These are phyloP conservation scores for Drosophila niveifrons DNA, from an alignment of 2,888 invertebrate species.

Conservation along the genomic window DNA sequence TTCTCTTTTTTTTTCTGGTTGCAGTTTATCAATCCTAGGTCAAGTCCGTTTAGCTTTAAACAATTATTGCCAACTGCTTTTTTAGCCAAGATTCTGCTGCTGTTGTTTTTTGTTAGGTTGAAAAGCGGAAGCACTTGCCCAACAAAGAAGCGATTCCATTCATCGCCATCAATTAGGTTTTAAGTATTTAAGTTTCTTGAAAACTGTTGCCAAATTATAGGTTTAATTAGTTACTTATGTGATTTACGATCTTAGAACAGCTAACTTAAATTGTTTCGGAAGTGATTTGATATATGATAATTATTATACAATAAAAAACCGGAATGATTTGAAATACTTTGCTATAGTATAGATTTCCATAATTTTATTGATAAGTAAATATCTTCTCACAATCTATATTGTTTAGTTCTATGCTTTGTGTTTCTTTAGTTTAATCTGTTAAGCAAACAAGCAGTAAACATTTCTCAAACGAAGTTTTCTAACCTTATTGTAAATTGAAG, in stretches of 20 bases:
- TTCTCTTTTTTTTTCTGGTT: constrained; percentile 20
- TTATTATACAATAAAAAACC: too few species aligned
- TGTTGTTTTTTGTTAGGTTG: background rate
- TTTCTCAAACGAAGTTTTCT: too few species aligned
- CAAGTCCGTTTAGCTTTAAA: constrained; percentile 40
- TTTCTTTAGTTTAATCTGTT: too few species aligned
- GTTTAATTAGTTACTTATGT: background rate
- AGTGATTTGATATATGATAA: background rate
- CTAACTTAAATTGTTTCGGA: too few species aligned
- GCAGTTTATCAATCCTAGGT: constrained; percentile 56
- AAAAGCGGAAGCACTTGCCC: constrained; percentile 24
- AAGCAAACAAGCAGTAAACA: too few species aligned
- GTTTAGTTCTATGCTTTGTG: too few species aligned
- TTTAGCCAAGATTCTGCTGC: constrained; percentile 9
- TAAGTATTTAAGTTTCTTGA: constrained; percentile 9
- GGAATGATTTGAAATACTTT: too few species aligned
- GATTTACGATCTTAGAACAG: background rate
- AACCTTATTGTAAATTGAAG: too few species aligned
- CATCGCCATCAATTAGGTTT: constrained; percentile 11
- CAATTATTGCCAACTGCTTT: constrained; percentile 35
- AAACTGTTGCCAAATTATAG: background rate
- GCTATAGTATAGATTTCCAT: too few species aligned
- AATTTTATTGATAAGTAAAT: too few species aligned
- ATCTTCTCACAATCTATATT: too few species aligned
- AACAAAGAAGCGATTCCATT: background rate